Evolutionary conservation across 2,797 vertebrate species (phyloP).

Genomic region (Loris lydekkerianus): DNA sequence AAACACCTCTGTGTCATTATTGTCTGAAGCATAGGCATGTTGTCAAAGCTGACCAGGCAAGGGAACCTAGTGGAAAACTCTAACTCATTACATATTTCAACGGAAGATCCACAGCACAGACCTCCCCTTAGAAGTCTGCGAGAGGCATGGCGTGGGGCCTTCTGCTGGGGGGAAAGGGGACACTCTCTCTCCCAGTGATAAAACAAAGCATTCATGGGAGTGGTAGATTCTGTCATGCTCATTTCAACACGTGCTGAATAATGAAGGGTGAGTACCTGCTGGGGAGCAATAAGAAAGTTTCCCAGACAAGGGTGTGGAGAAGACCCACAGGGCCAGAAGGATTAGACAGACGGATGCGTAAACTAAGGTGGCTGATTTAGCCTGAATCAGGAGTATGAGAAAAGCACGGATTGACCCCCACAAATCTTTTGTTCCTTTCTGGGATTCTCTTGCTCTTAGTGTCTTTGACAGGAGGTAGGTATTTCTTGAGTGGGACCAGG

Average conservation of each 20-base stretch:
- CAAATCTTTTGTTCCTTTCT: not conserved
- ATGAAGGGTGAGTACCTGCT: conserved; percentile 9
- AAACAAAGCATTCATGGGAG: not conserved
- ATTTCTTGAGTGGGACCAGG: conserved; percentile 31
- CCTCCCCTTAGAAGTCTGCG: not conserved
- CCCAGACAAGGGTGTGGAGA: conserved; percentile 55
- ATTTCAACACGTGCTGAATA: conserved; percentile 56
- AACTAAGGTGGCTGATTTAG: conserved; percentile 2
- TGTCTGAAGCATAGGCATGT: not conserved
- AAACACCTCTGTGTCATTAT: not conserved
- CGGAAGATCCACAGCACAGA: not conserved
- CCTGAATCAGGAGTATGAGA: not conserved
- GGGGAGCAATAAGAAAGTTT: conserved; percentile 33
- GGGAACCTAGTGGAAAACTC: not conserved
- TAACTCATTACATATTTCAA: conserved; percentile 21
- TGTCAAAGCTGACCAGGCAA: conserved; percentile 32
- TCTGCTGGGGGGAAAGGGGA: not conserved
- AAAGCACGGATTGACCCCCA: not conserved
- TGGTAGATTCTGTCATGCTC: not conserved
- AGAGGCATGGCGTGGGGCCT: not conserved
- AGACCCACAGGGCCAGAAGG: not conserved
- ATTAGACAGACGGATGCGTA: not conserved
- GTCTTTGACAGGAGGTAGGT: conserved; percentile 26
- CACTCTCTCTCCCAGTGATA: conserved; percentile 5
- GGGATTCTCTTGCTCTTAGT: conserved; percentile 11